These are phyloP conservation scores for Netta rufina DNA, from an alignment of 2,797 vertebrate genomes.

Conservation along the genomic window DNA sequence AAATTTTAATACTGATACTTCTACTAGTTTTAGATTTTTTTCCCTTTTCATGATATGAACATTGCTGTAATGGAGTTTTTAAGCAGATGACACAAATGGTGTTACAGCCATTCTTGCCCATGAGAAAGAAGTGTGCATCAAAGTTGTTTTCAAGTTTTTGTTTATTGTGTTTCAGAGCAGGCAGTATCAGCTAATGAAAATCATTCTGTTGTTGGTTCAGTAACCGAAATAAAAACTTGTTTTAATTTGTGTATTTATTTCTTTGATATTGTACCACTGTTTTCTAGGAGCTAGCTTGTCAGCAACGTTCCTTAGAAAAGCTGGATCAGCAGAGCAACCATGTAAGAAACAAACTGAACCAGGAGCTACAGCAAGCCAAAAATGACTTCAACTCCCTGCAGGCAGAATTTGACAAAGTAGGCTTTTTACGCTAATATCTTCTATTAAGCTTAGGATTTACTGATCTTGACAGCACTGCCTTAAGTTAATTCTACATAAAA, in stretches of 20 bases:
- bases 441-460: neutral
- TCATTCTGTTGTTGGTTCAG: neutral
- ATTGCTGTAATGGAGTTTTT: neutral
- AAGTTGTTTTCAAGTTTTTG: neutral
- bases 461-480: neutral
- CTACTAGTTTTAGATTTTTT: neutral
- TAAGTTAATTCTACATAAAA: neutral
- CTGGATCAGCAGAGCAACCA: slow-evolving; percentile 86
- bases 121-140: too few species aligned
- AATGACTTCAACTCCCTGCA: slow-evolving; percentile 81
- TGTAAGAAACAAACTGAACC: slow-evolving; percentile 82
- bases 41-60: neutral
- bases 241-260: neutral
- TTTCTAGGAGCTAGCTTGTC: slow-evolving; percentile 84
- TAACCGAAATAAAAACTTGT: neutral
- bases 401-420: slow-evolving; percentile 88
- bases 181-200: neutral
- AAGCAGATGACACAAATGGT: neutral
- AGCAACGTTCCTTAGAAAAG: slow-evolving; percentile 82
- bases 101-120: neutral
- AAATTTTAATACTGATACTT: neutral
- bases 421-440: neutral
- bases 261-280: neutral
- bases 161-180: neutral
- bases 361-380: slow-evolving; percentile 90